Percentiles rank a stretch among this genome's conserved stretches.
These are phyloP conservation scores for Elaeidobius kamerunicus DNA, from an alignment of 2,888 invertebrate genomes.

Conservation along the genomic window DNA sequence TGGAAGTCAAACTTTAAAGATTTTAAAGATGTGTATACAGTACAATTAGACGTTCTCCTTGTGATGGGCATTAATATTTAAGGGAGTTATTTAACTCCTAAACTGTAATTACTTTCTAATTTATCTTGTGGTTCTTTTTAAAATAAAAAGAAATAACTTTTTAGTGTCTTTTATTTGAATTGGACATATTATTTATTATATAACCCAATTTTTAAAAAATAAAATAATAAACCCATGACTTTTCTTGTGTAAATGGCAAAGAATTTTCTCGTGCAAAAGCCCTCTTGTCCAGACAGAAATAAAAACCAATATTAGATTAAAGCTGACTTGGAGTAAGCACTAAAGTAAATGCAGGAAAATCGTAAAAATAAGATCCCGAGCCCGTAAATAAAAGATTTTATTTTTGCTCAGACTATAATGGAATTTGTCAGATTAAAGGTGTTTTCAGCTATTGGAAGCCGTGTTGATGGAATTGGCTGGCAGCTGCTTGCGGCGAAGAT, in stretches of 20 bases:
- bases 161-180: too few relatives aligned
- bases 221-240: too few relatives aligned
- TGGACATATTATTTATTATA: too few relatives aligned
- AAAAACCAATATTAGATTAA: slow-evolving; percentile 8
- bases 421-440: slow-evolving; percentile 30
- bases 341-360: slow-evolving; percentile 26
- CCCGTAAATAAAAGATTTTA: slow-evolving; percentile 27
- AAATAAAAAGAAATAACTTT: too few relatives aligned
- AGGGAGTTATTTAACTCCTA: too few relatives aligned
- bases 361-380: slow-evolving; percentile 24
- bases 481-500: slow-evolving; percentile 5
- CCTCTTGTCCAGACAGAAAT: not conserved
- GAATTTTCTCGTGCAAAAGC: not conserved
- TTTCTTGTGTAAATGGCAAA: not conserved
- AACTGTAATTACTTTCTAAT: too few relatives aligned
- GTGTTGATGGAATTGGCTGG: slow-evolving; percentile 25
- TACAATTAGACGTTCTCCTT: too few relatives aligned
- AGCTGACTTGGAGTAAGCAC: slow-evolving; percentile 5
- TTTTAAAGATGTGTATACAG: too few relatives aligned
- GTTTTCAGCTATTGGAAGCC: slow-evolving; percentile 23
- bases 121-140: too few relatives aligned
- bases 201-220: too few relatives aligned
- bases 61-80: too few relatives aligned
- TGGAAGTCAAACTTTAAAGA: too few relatives aligned
- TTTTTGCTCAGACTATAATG: slow-evolving; percentile 22